A percentile compares a stretch with the other conserved stretches of the same genome.
Conservation (phyloP, 2,888 invertebrate genomes). For the Tenthredo notha region DNA sequence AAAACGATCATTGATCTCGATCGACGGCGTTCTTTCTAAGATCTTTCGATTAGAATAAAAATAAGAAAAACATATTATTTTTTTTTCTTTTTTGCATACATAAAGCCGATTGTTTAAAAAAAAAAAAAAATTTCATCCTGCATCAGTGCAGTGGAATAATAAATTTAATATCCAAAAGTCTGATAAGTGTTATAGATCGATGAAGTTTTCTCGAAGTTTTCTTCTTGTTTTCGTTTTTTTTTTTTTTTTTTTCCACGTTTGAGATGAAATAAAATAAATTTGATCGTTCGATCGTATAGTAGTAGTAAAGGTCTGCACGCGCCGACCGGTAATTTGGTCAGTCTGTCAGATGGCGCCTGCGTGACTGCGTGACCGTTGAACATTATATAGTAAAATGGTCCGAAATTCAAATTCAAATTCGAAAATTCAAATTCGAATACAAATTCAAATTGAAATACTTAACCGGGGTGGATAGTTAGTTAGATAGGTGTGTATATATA, state of each 20-base stretch:
- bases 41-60: background rate
- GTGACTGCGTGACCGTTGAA: slow-evolving; percentile 76
- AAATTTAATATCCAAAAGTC: background rate
- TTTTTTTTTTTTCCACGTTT: background rate
- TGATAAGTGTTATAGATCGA: background rate
- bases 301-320: slow-evolving; percentile 70
- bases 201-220: background rate
- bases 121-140: background rate
- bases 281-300: slow-evolving; percentile 56
- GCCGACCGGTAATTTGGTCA: slow-evolving; percentile 73
- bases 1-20: background rate
- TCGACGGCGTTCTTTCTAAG: background rate
- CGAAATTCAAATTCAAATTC: slow-evolving; percentile 76
- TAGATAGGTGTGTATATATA: background rate
- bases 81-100: too few relatives aligned
- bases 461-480: slow-evolving; percentile 21
- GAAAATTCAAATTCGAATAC: slow-evolving; percentile 47
- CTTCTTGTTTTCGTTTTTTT: background rate
- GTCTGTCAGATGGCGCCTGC: slow-evolving; percentile 76
- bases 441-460: slow-evolving; percentile 66
- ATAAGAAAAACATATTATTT: too few relatives aligned
- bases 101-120: too few relatives aligned
- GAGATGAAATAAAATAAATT: slow-evolving; percentile 5
- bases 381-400: slow-evolving; percentile 69
- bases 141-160: background rate